phyloP scores from a whole-genome alignment of 2,888 invertebrate species.

The Allolobophora icterica region DNA sequence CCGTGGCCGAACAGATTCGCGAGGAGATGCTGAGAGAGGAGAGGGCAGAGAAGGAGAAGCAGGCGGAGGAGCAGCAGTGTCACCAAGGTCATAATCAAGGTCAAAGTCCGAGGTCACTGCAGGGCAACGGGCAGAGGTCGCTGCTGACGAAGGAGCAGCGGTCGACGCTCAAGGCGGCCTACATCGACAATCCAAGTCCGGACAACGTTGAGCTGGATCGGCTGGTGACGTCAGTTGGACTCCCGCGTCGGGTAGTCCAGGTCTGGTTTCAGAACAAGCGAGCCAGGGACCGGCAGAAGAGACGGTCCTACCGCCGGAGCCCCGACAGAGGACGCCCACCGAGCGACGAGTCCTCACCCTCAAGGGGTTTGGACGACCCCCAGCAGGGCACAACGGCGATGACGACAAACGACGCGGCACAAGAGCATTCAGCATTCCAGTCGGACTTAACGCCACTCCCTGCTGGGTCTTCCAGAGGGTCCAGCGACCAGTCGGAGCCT shows the following conservation, averaged over 20 bases:
- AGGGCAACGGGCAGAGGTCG: constrained; percentile 34
- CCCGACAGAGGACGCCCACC: not conserved
- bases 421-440: not conserved
- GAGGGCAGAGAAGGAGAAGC: constrained; percentile 30
- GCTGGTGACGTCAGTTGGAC: constrained; percentile 26
- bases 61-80: not conserved
- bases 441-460: not conserved
- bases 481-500: constrained; percentile 24
- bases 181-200: constrained; percentile 31
- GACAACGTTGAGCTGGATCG: constrained; percentile 29
- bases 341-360: not conserved
- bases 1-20: constrained; percentile 39
- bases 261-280: constrained; percentile 42
- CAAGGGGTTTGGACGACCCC: not conserved
- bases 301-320: not conserved
- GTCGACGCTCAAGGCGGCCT: constrained; percentile 29
- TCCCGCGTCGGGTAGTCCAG: constrained; percentile 37
- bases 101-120: constrained; percentile 22
- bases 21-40: constrained; percentile 40
- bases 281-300: constrained; percentile 38
- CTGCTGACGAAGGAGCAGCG: constrained; percentile 39
- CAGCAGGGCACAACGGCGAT: not conserved
- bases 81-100: not conserved
- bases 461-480: not conserved
- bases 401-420: too few species aligned